Evolutionary conservation across 2,797 vertebrate species (phyloP).

Genomic region (Merluccius polli): DNA sequence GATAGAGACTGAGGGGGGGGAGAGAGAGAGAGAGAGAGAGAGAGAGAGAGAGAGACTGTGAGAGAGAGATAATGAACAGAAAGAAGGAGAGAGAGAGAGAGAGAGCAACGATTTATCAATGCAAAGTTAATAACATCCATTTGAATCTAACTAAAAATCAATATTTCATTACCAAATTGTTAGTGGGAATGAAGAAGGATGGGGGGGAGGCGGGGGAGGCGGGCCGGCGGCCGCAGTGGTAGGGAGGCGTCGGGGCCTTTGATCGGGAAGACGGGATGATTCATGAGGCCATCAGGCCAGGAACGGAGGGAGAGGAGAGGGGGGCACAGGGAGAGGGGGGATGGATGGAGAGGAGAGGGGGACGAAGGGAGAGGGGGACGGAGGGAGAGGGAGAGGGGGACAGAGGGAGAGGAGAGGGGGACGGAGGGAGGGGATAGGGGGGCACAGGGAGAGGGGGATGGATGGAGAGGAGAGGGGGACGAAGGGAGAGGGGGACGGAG

Average conservation of each 20-base stretch:
- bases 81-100: constrained; percentile 7
- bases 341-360: constrained; percentile 37
- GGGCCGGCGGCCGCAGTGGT: constrained; percentile 85
- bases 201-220: constrained; percentile 98
- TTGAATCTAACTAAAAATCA: constrained; percentile 99
- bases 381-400: constrained; percentile 64
- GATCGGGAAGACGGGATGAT: constrained; percentile 97
- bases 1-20: constrained; percentile 38
- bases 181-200: constrained; percentile 99
- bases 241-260: constrained; percentile 89
- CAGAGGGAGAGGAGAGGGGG: constrained; percentile 66
- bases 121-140: constrained; percentile 99
- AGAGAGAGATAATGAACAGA: background rate
- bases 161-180: constrained; percentile 99
- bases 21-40: background rate
- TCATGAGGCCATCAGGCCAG: constrained; percentile 86
- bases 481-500: constrained; percentile 71
- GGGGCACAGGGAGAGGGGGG: constrained; percentile 74
- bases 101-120: constrained; percentile 97
- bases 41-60: constrained; percentile 18
- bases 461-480: constrained; percentile 26
- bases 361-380: constrained; percentile 67
- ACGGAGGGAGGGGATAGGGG: constrained; percentile 56
- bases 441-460: constrained; percentile 71
- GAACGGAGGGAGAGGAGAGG: constrained; percentile 74